These are phyloP conservation scores for Uria lomvia DNA, from an alignment of 2,113 vertebrate genomes.

Conservation along the genomic window DNA sequence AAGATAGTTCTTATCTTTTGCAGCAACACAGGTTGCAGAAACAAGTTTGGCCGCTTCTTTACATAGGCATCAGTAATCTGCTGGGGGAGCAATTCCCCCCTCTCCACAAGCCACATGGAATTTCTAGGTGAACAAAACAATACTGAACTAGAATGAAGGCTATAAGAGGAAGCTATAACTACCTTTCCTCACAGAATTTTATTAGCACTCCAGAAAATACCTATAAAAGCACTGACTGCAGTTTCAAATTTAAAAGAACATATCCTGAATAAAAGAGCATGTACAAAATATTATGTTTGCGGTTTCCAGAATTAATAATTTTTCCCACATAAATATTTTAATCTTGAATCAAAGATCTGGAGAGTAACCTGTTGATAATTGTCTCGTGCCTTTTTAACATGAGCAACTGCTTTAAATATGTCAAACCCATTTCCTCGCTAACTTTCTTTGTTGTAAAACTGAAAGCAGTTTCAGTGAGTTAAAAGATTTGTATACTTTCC, in stretches of 20 bases:
- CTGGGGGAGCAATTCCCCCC: neutral
- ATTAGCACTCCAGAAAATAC: neutral
- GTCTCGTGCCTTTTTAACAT: neutral
- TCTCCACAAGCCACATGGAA: neutral
- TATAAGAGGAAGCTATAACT: neutral
- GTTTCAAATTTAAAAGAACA: neutral
- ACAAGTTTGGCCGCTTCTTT: neutral
- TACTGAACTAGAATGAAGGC: neutral
- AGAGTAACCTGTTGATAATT: neutral
- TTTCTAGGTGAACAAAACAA: neutral
- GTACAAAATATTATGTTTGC: neutral
- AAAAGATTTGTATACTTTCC: neutral
- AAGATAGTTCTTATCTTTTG: neutral
- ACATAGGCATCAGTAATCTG: neutral
- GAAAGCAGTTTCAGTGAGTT: neutral
- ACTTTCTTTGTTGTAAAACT: neutral
- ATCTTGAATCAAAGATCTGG: neutral
- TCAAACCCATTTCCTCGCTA: neutral
- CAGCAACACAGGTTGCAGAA: neutral
- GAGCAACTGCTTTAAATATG: neutral
- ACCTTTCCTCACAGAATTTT: neutral
- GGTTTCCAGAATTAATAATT: neutral
- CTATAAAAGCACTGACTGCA: neutral
- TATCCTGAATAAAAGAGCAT: neutral
- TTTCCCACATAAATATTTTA: neutral